Conservation (phyloP, 30 jellyfish, hydroid and myxozoan species). For the Aurelia coerulea region DNA sequence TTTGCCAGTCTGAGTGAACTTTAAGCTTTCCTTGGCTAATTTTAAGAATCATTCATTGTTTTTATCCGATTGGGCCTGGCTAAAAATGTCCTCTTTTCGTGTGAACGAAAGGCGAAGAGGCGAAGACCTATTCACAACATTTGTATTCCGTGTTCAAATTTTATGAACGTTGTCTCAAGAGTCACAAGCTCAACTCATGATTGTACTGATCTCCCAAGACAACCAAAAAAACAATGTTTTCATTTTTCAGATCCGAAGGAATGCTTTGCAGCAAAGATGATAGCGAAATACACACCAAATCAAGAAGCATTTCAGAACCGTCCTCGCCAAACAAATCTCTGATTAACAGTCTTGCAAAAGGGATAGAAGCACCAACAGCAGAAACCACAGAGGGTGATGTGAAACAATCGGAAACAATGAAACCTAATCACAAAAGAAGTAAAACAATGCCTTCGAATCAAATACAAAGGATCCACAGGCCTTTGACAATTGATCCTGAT, state of each 20-base stretch:
- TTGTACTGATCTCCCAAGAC: background rate
- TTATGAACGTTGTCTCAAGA: too few species aligned
- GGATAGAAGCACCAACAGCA: background rate
- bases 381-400: background rate
- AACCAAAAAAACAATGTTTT: background rate
- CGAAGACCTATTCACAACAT: too few species aligned
- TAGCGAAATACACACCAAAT: background rate
- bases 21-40: too few species aligned
- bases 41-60: too few species aligned
- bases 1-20: too few species aligned
- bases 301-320: slow-evolving; percentile 10
- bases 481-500: slow-evolving; percentile 50
- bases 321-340: slow-evolving; percentile 15
- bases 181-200: too few species aligned
- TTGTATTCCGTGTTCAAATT: too few species aligned
- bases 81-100: too few species aligned
- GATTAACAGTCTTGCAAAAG: background rate
- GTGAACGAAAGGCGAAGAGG: too few species aligned
- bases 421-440: slow-evolving; percentile 44
- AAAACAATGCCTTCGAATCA: slow-evolving; percentile 51
- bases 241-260: slow-evolving; percentile 25
- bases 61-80: too few species aligned
- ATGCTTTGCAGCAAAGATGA: slow-evolving; percentile 21
- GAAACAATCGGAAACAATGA: slow-evolving; percentile 14
- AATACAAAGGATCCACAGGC: slow-evolving; percentile 15